Conservation (phyloP, 2,888 invertebrate genomes). For the Trilocha varians region DNA sequence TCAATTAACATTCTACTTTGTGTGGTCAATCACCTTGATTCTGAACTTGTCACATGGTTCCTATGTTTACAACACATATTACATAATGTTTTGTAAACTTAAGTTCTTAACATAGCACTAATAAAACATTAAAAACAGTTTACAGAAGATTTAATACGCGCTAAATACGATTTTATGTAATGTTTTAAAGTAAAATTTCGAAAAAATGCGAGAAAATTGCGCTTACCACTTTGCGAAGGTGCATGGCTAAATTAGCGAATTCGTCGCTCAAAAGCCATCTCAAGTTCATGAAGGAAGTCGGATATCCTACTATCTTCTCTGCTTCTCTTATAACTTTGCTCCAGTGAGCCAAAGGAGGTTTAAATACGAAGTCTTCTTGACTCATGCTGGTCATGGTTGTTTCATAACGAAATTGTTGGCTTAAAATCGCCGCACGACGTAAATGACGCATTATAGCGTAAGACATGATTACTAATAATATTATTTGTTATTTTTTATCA, state of each 20-base stretch:
- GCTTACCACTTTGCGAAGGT: constrained; percentile 68
- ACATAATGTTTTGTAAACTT: constrained; percentile 23
- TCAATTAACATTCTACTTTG: not conserved
- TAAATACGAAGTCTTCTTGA: constrained; percentile 58
- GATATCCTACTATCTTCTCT: constrained; percentile 70
- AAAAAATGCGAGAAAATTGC: constrained; percentile 2
- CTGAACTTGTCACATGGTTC: not conserved
- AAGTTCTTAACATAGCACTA: not conserved
- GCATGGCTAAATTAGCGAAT: constrained; percentile 74
- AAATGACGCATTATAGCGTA: constrained; percentile 54
- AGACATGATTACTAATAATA: constrained; percentile 37
- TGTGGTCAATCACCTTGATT: not conserved
- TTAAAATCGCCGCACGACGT: constrained; percentile 43
- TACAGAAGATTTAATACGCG: not conserved
- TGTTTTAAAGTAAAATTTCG: not conserved
- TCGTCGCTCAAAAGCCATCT: constrained; percentile 76
- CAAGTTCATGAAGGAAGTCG: constrained; percentile 74
- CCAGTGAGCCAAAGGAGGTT: constrained; percentile 53
- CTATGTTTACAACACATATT: constrained; percentile 13
- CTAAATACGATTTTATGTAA: constrained; percentile 1
- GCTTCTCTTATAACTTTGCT: constrained; percentile 64
- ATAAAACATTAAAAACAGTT: constrained; percentile 4
- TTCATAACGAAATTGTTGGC: constrained; percentile 50
- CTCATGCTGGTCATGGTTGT: constrained; percentile 56
- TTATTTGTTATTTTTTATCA: constrained; percentile 13